Evolutionary conservation across 2,797 vertebrate species (phyloP), one percentile per base, ranked within the genome.

Genomic region (Periparus ater): DNA sequence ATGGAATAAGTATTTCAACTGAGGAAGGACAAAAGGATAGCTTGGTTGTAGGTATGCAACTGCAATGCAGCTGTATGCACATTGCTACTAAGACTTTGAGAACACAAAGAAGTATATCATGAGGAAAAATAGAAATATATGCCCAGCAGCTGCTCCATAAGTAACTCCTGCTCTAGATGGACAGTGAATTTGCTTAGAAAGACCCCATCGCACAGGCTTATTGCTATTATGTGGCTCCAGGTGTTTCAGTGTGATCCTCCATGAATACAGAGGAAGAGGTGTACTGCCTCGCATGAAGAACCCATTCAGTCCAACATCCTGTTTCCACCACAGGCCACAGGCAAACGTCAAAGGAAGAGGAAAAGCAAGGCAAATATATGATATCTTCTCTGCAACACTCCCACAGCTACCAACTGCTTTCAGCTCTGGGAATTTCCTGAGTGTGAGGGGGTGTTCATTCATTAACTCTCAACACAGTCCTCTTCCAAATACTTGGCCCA

Each of bases 341-440:
- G n/a, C 10, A 2, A 85, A 66, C 47, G 62, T 38, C n/a, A 55
- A 87, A 48, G 44, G 60, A 95, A 92, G 40, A 85, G 55, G 40
- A 55, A 89, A 94, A 89, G 30, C 50, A 73, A 57, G 53, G 79
- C 61, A 91, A 89, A 94, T 51, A 60, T 4, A 40, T 0, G 6
- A 34, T 84, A 80, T 29, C 53, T 91, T 65, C 61, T 77, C 68
- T 58, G 53, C 67, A 93, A 58, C 48, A 76, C 67, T 79, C 72
- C 76, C 34, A 73, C 48, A 78, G 61, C 47, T 65, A 74, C 72
- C 90, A 85, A 63, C 70, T 65, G 67, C 83, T 88, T 67, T 86
- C 40, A 81, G 74, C 54, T 70, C 83, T 42, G 73, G 82, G 61
- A 50, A 74, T 81, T 93, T 93, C 91, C 83, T 78, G 80, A 84